Evolutionary conservation across 2,888 invertebrate genomes (phyloP).

Genomic region (Parascotia fuliginaria): DNA sequence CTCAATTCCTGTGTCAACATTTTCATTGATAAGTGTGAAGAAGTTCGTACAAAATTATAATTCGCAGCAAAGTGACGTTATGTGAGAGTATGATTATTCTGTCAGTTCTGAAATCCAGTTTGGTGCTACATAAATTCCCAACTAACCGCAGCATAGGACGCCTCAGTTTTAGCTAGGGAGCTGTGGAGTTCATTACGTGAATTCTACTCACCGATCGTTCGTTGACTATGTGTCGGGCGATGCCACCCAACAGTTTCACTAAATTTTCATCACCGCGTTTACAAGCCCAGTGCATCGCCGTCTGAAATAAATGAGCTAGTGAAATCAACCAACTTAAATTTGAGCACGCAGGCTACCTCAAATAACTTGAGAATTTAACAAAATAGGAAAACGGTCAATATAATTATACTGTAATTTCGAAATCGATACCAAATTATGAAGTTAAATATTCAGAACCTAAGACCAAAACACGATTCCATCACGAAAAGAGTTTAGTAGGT

Average conservation of each 20-base stretch:
- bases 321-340: not conserved
- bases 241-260: slow-evolving; percentile 96
- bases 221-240: slow-evolving; percentile 92
- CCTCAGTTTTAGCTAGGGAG: not conserved
- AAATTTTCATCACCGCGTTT: slow-evolving; percentile 97
- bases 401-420: slow-evolving; percentile 51
- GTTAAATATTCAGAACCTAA: slow-evolving; percentile 63
- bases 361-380: not conserved
- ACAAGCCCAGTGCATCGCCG: slow-evolving; percentile 98
- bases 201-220: slow-evolving; percentile 90
- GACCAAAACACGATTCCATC: slow-evolving; percentile 70
- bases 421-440: slow-evolving; percentile 63
- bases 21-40: too few relatives aligned
- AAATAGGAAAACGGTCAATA: slow-evolving; percentile 22
- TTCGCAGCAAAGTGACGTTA: too few relatives aligned
- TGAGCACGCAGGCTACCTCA: not conserved
- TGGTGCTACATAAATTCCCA: too few relatives aligned
- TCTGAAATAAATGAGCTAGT: slow-evolving; percentile 86
- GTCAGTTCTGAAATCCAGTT: too few relatives aligned
- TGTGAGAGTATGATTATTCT: too few relatives aligned
- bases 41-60: too few relatives aligned
- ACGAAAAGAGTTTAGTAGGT: slow-evolving; percentile 80
- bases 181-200: slow-evolving; percentile 5
- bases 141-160: too few relatives aligned
- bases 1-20: too few relatives aligned